Evolutionary conservation across 2,113 vertebrate species (phyloP), one percentile per base, ranked within the genome.

Genomic region (Zapornia atra): DNA sequence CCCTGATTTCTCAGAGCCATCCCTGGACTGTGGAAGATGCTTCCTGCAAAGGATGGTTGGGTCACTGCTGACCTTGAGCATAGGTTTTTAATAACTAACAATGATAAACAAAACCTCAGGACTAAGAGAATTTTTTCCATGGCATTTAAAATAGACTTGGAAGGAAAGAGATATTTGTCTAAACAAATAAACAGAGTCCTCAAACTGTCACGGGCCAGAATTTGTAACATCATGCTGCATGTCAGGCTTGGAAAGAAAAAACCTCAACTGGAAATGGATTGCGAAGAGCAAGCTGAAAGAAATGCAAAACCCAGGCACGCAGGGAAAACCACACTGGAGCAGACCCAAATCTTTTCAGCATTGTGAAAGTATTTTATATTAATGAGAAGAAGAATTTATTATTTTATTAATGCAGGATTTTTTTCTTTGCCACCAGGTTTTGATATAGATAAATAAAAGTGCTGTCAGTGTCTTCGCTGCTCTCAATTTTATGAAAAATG

Each of bases 171-270:
- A 57, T 77, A 94, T 95, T 83, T 93, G 61, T 75, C 57, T 76
- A 92, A 95, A 92, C 60, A 93, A 81, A 89, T 60, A 93, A 95
- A 92, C 26, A n/a, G 36, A 70, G 33, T 60, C 72, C 83, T 90
- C 64, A 70, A 90, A 53, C 48, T 75, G 72, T 83, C 94, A 71
- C 33, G 38, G 76, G 68, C 42, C 90, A 83, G 54, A 78, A 50
- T 86, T 75, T 75, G 60, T 78, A 93, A 20, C 34, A 57, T 75
- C 79, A 48, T 2, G 11, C 42, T 86, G 3, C 29, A 75, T 70
- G 65, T 88, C 73, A 92, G 56, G 44, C n/a, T 75, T 72, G 57
- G 72, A 70, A 75, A 81, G 22, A 5, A 77, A 77, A 61, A 94
- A 73, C 2, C 5, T 11, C 56, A 64, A 72, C 63, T 90, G 68